Conservation (phyloP, 2,113 vertebrate genomes). For the Puffinus mauretanicus region DNA sequence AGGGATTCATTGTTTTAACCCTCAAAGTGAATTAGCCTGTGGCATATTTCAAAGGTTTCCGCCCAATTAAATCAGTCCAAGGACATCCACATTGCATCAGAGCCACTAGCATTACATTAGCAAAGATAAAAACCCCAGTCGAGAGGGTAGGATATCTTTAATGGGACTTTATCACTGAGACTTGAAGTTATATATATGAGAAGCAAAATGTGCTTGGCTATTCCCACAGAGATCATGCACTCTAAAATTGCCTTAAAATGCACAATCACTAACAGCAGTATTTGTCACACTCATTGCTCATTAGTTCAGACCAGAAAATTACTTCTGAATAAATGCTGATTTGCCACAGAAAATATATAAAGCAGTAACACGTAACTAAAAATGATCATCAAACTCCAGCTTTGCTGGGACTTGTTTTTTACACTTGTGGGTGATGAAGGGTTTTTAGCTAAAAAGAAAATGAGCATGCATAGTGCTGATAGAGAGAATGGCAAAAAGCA, state of each 20-base stretch:
- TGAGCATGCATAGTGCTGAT: not conserved
- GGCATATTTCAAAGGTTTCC: slow-evolving; percentile 69
- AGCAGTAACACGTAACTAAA: not conserved
- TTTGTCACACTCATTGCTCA: slow-evolving; percentile 37
- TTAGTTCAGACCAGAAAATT: slow-evolving; percentile 35
- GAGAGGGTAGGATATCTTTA: slow-evolving; percentile 40
- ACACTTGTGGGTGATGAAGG: not conserved
- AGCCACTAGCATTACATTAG: slow-evolving; percentile 25
- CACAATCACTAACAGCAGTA: slow-evolving; percentile 2
- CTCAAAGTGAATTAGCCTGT: slow-evolving; percentile 63
- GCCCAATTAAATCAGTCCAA: slow-evolving; percentile 73
- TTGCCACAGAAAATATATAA: not conserved
- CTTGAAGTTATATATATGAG: not conserved
- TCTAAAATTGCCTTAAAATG: slow-evolving; percentile 31
- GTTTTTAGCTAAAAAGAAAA: not conserved
- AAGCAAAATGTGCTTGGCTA: slow-evolving; percentile 18
- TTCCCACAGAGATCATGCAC: slow-evolving; percentile 21
- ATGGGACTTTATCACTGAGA: slow-evolving; percentile 37
- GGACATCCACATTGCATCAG: slow-evolving; percentile 46
- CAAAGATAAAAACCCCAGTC: slow-evolving; percentile 33
- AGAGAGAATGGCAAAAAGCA: not conserved
- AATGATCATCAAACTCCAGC: not conserved
- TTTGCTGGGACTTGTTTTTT: not conserved
- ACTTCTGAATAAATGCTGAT: slow-evolving; percentile 28
- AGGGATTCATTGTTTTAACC: slow-evolving; percentile 73